Evolutionary conservation across 2,797 vertebrate genomes (phyloP), one percentile per base, ranked within the genome.

Genomic region (Artibeus lituratus): DNA sequence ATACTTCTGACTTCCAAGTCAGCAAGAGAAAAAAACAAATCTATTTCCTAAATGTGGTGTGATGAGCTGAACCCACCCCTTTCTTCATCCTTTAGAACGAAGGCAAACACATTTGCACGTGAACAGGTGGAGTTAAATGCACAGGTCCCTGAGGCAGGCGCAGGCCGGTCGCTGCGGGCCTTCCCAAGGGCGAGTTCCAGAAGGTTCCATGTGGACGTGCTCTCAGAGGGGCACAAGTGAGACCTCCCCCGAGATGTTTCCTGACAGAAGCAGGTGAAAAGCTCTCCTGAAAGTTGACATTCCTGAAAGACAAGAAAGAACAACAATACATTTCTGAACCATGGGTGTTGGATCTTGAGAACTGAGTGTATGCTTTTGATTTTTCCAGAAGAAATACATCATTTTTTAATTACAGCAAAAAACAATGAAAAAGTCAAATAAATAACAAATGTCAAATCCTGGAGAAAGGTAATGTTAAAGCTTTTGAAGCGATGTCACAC

Each of bases 1-100:
- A 9, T 26, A 80, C 47, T 87, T 80, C 44, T 72, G 91, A 55
- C 95, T 87, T 97, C 81, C 83, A 37, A 87, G 78, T 76, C 62
- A 73, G 81, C 29, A 70, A 29, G 53, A 86, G 18, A 37, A 37
- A 82, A 87, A 91, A 95, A 72, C 76, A 81, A 65, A 93, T 88
- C 86, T 72, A 4, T 82, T 76, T 18, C 42, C 77, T 91, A 53
- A 78, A 73, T 55, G 87, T 21, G 16, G 19, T 49, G 24, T 70
- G 7, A 65, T 86, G 12, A 18, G 62, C 53, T 70, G 39, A 21
- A 5, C 3, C 47, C 65, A 55, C 3, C 8, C 32, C 3, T 72
- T 83, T 39, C 26, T 59, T 65, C 65, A 35, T 9, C 39, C 89
- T 14, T 59, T 32, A 12, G 39, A 57, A 15, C 4, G 26, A 94